Conservation (phyloP, 92 coral and sea anemone species). For the Micromussa lordhowensis region DNA sequence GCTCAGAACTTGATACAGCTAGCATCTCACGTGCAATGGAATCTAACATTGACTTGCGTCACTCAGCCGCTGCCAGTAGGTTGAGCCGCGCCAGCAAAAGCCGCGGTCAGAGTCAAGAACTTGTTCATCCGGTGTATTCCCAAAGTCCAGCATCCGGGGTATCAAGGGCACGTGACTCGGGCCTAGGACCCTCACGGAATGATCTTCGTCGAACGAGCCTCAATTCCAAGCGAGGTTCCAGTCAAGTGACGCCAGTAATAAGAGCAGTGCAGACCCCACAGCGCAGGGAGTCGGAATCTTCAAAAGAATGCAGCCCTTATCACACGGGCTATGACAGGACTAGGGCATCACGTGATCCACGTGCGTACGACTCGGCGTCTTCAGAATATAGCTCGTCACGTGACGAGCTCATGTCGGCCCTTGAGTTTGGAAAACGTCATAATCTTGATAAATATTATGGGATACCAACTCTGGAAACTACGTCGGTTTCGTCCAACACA, state of each 20-base stretch:
- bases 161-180: conserved; percentile 77
- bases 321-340: conserved; percentile 73
- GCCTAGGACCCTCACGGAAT: conserved; percentile 78
- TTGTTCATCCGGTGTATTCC: conserved; percentile 60
- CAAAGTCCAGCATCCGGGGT: conserved; percentile 74
- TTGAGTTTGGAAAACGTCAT: conserved; percentile 95
- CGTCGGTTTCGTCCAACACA: conserved; percentile 92
- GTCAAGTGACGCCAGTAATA: conserved; percentile 65
- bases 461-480: conserved; percentile 96
- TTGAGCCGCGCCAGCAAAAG: conserved; percentile 77
- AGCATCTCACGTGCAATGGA: conserved; percentile 68
- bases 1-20: conserved; percentile 86
- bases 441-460: conserved; percentile 96
- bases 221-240: conserved; percentile 79
- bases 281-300: conserved; percentile 75
- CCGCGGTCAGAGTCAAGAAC: conserved; percentile 77
- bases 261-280: conserved; percentile 47
- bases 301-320: conserved; percentile 74
- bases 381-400: conserved; percentile 99
- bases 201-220: conserved; percentile 79
- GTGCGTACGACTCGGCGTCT: conserved; percentile 97
- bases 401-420: conserved; percentile 94
- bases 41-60: conserved; percentile 73
- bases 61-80: conserved; percentile 65
- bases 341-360: conserved; percentile 77